These are phyloP conservation scores for Zaprionus taronus DNA, from an alignment of 1,140 invertebrate genomes.

Conservation along the genomic window DNA sequence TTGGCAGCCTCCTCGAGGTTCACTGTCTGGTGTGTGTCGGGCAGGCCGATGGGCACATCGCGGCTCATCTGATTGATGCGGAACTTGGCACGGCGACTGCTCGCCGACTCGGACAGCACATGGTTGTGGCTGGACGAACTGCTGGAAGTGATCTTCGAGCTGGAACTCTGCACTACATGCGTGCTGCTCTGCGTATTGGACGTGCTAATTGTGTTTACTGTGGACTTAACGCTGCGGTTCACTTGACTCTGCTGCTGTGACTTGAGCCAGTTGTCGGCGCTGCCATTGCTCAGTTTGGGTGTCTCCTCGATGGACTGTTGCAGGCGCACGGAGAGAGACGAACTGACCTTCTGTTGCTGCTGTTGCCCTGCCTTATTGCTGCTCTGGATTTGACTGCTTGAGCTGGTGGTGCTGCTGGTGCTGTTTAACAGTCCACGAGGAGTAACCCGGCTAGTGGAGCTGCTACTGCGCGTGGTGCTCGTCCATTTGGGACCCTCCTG, in stretches of 20 bases:
- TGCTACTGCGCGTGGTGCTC: conserved; percentile 45
- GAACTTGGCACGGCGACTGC: conserved; percentile 85
- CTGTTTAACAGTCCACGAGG: conserved; percentile 32
- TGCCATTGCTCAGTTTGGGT: conserved; percentile 74
- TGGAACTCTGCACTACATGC: conserved; percentile 28
- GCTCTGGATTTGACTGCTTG: conserved; percentile 48
- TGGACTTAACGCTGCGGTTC: conserved; percentile 39
- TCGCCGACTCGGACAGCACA: conserved; percentile 65
- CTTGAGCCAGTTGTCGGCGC: conserved; percentile 20
- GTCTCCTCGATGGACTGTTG: conserved; percentile 83
- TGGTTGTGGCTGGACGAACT: conserved; percentile 18
- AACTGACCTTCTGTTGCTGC: conserved; percentile 57
- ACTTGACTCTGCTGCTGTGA: conserved; percentile 38
- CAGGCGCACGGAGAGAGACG: conserved; percentile 66
- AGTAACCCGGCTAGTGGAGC: conserved; percentile 41
- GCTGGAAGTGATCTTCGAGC: conserved; percentile 69
- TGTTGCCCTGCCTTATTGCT: conserved; percentile 44
- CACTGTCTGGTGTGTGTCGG: conserved; percentile 86
- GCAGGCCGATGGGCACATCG: conserved; percentile 88
- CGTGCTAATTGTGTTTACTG: conserved; percentile 57
- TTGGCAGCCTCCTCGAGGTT: conserved; percentile 87
- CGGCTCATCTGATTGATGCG: conserved; percentile 86
- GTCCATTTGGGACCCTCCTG: conserved; percentile 52
- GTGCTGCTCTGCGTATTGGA: conserved; percentile 53
- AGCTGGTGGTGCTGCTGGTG: conserved; percentile 34